Evolutionary conservation across 2,888 invertebrate species (phyloP).

Genomic region (Cheilosia impressa): DNA sequence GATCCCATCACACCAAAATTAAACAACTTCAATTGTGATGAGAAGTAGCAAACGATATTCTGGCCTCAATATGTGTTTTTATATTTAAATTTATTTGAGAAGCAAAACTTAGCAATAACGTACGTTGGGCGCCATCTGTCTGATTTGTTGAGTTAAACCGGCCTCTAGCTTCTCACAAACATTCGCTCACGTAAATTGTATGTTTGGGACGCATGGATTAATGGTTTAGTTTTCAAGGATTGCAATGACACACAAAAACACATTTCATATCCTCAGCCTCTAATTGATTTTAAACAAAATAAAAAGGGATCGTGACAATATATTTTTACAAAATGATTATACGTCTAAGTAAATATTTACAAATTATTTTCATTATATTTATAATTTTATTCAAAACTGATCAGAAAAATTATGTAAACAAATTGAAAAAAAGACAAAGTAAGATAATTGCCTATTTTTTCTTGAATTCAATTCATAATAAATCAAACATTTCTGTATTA

Average conservation of each 20-base stretch:
- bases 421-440: neutral
- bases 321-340: constrained; percentile 53
- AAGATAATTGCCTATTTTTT: neutral
- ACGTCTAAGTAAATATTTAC: constrained; percentile 68
- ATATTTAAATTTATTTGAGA: no score
- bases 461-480: neutral
- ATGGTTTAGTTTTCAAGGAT: no score
- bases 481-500: constrained; percentile 4
- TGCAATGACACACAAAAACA: neutral
- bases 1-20: no score
- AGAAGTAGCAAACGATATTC: no score
- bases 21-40: no score
- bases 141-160: no score
- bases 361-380: constrained; percentile 13
- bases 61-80: no score
- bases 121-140: no score
- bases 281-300: constrained; percentile 3
- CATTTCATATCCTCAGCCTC: neutral
- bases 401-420: neutral
- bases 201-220: no score
- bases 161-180: no score
- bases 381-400: neutral
- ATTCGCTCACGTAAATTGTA: no score
- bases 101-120: no score
- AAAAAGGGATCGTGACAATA: constrained; percentile 50